Conservation (phyloP, 2,113 vertebrate species). For the Nannospalax galili region DNA sequence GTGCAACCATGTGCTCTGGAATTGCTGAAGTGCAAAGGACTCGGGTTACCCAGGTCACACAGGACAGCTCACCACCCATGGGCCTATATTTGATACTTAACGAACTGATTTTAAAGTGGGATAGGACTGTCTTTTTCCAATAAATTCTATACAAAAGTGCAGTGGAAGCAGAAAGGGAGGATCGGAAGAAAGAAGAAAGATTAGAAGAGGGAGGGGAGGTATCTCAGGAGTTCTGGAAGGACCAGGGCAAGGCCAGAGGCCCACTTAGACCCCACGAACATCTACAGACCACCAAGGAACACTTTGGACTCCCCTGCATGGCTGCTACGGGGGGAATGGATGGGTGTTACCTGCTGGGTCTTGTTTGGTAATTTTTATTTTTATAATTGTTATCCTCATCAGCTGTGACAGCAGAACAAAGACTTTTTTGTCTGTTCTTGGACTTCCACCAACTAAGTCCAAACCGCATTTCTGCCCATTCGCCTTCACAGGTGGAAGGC, state of each 20-base stretch:
- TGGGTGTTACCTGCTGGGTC: not conserved
- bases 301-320: accelerated
- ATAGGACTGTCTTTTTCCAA: not conserved
- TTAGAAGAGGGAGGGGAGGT: too few relatives aligned
- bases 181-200: not conserved
- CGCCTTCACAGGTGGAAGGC: not conserved
- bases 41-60: too few relatives aligned
- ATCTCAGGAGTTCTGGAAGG: not conserved
- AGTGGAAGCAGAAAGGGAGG: not conserved
- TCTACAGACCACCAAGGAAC: not conserved
- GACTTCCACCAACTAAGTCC: not conserved
- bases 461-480: not conserved
- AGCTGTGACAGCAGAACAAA: not conserved
- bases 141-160: not conserved
- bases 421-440: not conserved
- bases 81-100: too few relatives aligned
- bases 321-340: not conserved
- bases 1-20: too few relatives aligned
- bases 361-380: not conserved
- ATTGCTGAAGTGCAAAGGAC: not conserved
- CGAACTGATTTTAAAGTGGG: not conserved
- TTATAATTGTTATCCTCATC: not conserved
- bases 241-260: not conserved
- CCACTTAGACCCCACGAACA: not conserved
- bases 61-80: not conserved